Evolutionary conservation across 2,888 invertebrate species (phyloP).

Genomic region (Dorcus hopei): DNA sequence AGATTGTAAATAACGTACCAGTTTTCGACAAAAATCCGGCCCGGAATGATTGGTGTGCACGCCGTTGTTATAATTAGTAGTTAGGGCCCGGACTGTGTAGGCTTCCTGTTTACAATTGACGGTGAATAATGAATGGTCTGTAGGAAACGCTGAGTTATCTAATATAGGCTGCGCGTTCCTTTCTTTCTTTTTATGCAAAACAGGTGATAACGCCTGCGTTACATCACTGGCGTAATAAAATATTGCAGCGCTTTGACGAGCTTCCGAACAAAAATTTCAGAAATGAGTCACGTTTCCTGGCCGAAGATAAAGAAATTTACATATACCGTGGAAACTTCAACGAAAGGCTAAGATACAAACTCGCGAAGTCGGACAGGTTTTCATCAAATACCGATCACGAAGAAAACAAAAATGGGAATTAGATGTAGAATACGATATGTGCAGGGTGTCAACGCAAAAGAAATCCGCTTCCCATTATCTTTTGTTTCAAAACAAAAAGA

Average conservation of each 20-base stretch:
- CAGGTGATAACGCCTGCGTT: not conserved
- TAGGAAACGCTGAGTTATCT: slow-evolving; percentile 1
- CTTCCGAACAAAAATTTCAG: too few species aligned
- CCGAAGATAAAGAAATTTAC: too few species aligned
- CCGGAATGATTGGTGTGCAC: not conserved
- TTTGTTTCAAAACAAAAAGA: too few species aligned
- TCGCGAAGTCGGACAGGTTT: too few species aligned
- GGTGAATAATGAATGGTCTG: not conserved
- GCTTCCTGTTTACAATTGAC: not conserved
- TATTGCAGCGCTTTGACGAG: not conserved
- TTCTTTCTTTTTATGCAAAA: not conserved
- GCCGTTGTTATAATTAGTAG: not conserved
- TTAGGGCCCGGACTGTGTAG: not conserved
- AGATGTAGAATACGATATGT: too few species aligned
- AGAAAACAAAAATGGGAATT: too few species aligned
- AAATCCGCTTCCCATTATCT: too few species aligned
- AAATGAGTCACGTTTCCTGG: too few species aligned
- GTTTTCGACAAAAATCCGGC: not conserved
- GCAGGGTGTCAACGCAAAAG: too few species aligned
- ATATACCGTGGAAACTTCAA: too few species aligned
- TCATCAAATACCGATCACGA: too few species aligned
- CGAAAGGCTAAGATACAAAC: too few species aligned
- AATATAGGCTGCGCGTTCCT: not conserved
- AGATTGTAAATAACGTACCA: slow-evolving; percentile 17
- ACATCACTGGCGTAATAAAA: not conserved